Evolutionary conservation across 2,113 vertebrate species (phyloP).

Genomic region (Xiphophorus maculatus): DNA sequence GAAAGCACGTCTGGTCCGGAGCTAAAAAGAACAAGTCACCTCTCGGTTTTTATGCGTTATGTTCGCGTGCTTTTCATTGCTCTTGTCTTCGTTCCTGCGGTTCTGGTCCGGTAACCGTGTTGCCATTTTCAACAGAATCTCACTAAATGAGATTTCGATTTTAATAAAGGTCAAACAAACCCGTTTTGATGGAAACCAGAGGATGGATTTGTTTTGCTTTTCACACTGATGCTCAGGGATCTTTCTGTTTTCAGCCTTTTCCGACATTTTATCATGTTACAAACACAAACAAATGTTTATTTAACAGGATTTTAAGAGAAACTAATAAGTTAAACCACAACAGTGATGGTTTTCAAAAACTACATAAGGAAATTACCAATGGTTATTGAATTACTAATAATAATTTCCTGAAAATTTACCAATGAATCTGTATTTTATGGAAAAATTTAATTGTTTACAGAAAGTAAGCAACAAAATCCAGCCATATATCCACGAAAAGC

Average conservation of each 20-base stretch:
- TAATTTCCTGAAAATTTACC: no score
- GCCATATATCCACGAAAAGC: no score
- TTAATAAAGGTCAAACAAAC: constrained; percentile 48
- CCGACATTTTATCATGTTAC: neutral
- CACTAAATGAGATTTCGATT: constrained; percentile 46
- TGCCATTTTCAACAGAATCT: constrained; percentile 19
- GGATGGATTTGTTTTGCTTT: neutral
- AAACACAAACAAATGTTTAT: neutral
- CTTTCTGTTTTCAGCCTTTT: neutral
- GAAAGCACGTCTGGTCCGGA: constrained; percentile 16
- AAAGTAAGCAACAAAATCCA: no score
- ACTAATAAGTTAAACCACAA: neutral
- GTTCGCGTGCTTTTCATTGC: constrained; percentile 5
- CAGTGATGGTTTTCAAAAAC: no score
- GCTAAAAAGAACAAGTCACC: constrained; percentile 4
- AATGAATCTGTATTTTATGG: neutral
- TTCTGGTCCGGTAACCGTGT: constrained; percentile 36
- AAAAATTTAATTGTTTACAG: neutral
- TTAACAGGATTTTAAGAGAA: neutral
- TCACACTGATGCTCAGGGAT: constrained; percentile 5
- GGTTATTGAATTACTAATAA: no score
- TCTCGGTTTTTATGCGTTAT: neutral
- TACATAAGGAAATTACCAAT: no score
- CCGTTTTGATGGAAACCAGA: neutral
- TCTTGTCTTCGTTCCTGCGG: neutral